A percentile compares a stretch with the other conserved stretches of the same genome.
Conservation (phyloP, 64 coral and sea anemone species). For the Porites lutea region DNA sequence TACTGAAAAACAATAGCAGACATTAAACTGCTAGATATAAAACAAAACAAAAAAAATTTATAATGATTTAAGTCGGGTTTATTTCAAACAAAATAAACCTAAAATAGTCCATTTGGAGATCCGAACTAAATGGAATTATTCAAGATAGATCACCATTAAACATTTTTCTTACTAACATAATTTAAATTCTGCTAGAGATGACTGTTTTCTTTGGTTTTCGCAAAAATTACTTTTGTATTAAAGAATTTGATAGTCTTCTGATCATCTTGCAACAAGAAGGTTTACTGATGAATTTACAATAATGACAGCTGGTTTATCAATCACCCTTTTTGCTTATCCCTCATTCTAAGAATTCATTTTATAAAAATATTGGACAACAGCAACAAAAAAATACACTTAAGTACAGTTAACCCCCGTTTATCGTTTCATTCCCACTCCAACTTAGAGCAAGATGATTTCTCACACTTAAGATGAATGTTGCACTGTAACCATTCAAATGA, state of each 20-base stretch:
- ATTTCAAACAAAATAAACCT: background rate
- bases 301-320: background rate
- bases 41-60: background rate
- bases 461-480: too few relatives aligned
- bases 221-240: background rate
- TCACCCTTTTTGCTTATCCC: background rate
- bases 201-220: background rate
- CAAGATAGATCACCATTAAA: too few relatives aligned
- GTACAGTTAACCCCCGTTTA: too few relatives aligned
- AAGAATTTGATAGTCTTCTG: background rate
- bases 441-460: too few relatives aligned
- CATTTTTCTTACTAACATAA: background rate
- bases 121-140: too few relatives aligned
- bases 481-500: too few relatives aligned
- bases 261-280: too few relatives aligned
- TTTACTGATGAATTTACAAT: background rate
- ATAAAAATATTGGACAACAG: too few relatives aligned
- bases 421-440: too few relatives aligned
- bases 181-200: background rate
- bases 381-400: too few relatives aligned
- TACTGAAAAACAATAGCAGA: background rate
- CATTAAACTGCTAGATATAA: background rate
- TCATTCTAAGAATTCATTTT: background rate
- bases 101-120: conserved; percentile 1
- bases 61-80: background rate